A percentile compares a stretch with the other conserved stretches of the same genome.
phyloP scores from a whole-genome alignment of 64 coral and sea anemone genomes.

The Dendrophyllia cribrosa region DNA sequence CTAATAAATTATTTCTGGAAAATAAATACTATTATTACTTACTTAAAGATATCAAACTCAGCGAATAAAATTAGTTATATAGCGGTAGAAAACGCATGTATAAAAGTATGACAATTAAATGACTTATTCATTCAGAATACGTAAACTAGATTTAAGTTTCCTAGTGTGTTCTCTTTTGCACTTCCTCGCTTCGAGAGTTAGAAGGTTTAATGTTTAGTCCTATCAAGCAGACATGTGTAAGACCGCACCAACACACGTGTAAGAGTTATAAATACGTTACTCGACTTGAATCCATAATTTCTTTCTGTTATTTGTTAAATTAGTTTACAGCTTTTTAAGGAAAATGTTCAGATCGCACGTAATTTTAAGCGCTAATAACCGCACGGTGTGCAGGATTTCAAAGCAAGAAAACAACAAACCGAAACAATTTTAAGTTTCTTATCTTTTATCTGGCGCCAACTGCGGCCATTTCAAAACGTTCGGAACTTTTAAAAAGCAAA shows the following conservation, averaged over 20 bases:
- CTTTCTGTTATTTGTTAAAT: not conserved
- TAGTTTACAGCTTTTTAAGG: not conserved
- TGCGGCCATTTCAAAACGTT: conserved; percentile 35
- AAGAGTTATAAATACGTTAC: not conserved
- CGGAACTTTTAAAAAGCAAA: conserved; percentile 16
- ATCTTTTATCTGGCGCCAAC: conserved; percentile 14
- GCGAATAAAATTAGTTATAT: not conserved
- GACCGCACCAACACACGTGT: not conserved
- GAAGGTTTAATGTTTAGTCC: not conserved
- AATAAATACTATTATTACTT: no score
- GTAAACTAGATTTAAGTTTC: not conserved
- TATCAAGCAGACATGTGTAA: conserved; percentile 9
- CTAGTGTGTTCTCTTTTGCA: not conserved
- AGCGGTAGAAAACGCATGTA: not conserved
- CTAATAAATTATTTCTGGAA: not conserved
- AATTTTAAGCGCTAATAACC: no score
- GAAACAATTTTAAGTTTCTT: not conserved
- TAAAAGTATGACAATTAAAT: not conserved
- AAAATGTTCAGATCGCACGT: not conserved
- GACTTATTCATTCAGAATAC: not conserved
- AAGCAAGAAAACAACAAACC: not conserved
- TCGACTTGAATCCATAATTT: not conserved
- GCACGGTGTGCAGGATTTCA: not conserved
- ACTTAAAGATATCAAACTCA: no score
- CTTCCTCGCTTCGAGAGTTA: no score